These are phyloP conservation scores for Pharmacophagus antenor DNA, from an alignment of 2,888 invertebrate species.

Conservation along the genomic window DNA sequence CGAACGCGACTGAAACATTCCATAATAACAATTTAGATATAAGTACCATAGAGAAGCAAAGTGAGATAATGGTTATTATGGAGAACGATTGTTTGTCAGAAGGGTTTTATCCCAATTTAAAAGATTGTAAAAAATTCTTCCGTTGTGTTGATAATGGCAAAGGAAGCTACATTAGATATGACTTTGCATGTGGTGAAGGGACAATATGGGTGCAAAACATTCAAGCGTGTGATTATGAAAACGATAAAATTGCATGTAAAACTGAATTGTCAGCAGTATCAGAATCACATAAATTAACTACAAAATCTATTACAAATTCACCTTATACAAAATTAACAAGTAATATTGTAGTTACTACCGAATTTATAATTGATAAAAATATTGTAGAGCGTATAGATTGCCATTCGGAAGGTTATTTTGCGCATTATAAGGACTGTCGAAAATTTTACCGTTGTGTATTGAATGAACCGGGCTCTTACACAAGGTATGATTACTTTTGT, in stretches of 20 bases:
- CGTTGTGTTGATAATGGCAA: conserved; percentile 82
- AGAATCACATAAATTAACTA: conserved; percentile 4
- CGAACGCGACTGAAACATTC: conserved; percentile 42
- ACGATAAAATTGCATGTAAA: conserved; percentile 37
- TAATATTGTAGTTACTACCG: neutral
- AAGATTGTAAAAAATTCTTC: conserved; percentile 87
- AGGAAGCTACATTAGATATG: conserved; percentile 74
- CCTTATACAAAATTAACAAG: conserved; percentile 1
- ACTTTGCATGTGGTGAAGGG: conserved; percentile 83
- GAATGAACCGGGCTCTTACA: conserved; percentile 65
- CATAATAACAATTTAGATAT: conserved; percentile 29
- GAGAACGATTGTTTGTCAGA: conserved; percentile 74
- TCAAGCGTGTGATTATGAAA: conserved; percentile 75
- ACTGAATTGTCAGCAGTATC: conserved; percentile 17
- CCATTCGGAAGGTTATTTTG: conserved; percentile 84
- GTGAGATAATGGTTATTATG: conserved; percentile 69
- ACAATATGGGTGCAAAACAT: conserved; percentile 86
- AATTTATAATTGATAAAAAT: conserved; percentile 3
- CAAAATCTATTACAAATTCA: conserved; percentile 17
- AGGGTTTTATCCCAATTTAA: conserved; percentile 85
- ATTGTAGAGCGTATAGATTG: conserved; percentile 52
- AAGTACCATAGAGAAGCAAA: conserved; percentile 9
- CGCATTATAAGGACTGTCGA: conserved; percentile 79
- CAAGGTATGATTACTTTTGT: conserved; percentile 79
- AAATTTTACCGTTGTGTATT: conserved; percentile 76